Evolutionary conservation across 2,797 vertebrate species (phyloP).

Genomic region (Eidolon dupreanum): DNA sequence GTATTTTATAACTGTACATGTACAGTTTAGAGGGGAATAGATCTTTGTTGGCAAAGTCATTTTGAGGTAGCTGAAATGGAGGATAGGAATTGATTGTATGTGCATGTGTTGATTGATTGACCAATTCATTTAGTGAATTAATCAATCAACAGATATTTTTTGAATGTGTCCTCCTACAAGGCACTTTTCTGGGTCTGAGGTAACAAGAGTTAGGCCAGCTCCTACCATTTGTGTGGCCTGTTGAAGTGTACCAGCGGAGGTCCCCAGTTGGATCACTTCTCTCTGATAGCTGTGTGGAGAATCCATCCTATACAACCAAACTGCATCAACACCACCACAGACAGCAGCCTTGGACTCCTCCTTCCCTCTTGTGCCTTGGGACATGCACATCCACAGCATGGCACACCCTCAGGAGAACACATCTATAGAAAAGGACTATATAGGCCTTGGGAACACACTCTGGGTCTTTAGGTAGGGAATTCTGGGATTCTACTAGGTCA

Average conservation of each 20-base stretch:
- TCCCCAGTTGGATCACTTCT: not conserved
- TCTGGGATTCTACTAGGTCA: not conserved
- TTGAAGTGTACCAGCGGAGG: not conserved
- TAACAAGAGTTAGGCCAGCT: not conserved
- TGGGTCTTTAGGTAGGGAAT: not conserved
- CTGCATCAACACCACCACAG: not conserved
- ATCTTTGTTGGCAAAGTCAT: not conserved
- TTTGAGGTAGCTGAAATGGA: not conserved
- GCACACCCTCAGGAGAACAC: not conserved
- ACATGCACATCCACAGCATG: not conserved
- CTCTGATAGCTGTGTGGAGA: not conserved
- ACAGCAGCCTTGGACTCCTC: not conserved
- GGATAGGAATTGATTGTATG: not conserved
- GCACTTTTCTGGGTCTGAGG: not conserved
- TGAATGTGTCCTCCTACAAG: not conserved
- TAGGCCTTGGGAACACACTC: not conserved
- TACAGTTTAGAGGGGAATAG: not conserved
- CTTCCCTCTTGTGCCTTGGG: not conserved
- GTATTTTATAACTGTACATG: not conserved
- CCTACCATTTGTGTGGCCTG: not conserved
- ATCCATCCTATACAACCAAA: not conserved
- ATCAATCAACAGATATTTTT: conserved; percentile 5
- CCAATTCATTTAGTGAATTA: not conserved
- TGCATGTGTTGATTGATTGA: not conserved
- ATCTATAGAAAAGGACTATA: not conserved